Percentiles rank a stretch among this genome's conserved stretches.
phyloP scores from a whole-genome alignment of 1,140 invertebrate species.

The Orchesella cincta region DNA sequence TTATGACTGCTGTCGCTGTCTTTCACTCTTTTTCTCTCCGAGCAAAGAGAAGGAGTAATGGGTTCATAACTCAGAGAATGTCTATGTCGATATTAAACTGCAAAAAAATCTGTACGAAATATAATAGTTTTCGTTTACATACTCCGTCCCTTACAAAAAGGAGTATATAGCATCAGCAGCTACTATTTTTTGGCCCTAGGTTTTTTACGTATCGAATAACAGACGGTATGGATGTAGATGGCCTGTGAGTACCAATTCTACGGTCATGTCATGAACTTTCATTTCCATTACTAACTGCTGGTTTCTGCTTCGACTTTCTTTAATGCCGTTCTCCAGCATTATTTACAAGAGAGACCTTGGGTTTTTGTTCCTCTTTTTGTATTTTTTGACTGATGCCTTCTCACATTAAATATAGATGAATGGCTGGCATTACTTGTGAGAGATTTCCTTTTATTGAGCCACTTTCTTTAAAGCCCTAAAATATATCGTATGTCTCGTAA shows the following conservation, averaged over 20 bases:
- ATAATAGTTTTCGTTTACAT: no score
- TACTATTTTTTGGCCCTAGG: no score
- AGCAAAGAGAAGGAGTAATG: neutral
- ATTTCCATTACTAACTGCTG: neutral
- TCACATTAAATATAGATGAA: slow-evolving; percentile 20
- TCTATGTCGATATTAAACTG: neutral
- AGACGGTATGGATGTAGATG: no score
- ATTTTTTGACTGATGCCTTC: slow-evolving; percentile 16
- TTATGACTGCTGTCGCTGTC: no score
- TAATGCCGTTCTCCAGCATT: neutral
- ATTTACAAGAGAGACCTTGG: neutral
- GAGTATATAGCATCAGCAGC: no score
- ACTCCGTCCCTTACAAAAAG: no score
- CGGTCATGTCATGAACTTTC: neutral
- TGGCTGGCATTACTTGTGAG: slow-evolving; percentile 9
- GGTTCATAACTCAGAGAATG: slow-evolving; percentile 12
- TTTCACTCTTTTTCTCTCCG: neutral
- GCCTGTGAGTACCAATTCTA: no score
- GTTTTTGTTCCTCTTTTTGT: neutral
- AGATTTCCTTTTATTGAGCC: slow-evolving; percentile 15
- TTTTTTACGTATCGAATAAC: no score
- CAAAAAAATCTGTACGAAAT: no score
- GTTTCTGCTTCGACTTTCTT: neutral
- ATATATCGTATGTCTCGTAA: neutral
- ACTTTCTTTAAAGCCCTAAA: slow-evolving; percentile 10